Conservation (phyloP, 2,113 vertebrate genomes). For the Plecotus auritus region DNA sequence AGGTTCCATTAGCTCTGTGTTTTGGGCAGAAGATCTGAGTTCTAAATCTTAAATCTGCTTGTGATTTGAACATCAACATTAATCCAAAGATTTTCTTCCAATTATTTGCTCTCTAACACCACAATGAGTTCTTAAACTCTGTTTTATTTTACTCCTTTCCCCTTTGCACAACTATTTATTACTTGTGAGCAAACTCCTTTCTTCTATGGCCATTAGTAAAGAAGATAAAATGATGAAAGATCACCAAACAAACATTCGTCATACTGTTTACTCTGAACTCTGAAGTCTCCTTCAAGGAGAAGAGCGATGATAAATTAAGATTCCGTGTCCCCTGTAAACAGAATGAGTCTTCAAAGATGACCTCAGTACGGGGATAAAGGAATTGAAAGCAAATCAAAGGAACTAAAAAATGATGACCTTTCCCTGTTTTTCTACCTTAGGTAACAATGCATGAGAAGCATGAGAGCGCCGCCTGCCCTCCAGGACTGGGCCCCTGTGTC, state of each 20-base stretch:
- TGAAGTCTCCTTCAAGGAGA: conserved; percentile 10
- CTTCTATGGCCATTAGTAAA: background rate
- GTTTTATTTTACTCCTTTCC: background rate
- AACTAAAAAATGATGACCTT: background rate
- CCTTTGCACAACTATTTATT: background rate
- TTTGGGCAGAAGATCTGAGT: background rate
- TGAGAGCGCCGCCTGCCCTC: background rate
- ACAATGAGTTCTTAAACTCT: background rate
- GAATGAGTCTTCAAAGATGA: conserved; percentile 34
- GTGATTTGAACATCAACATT: background rate
- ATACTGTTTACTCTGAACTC: background rate
- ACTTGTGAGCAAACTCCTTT: background rate
- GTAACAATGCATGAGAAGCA: background rate
- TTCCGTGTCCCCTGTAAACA: background rate
- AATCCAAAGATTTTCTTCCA: background rate
- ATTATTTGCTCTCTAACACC: background rate
- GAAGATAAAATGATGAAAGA: conserved; percentile 14
- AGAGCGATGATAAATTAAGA: background rate
- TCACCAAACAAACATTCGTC: background rate
- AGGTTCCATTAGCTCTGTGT: background rate
- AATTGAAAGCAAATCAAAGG: conserved; percentile 42
- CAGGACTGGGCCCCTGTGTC: background rate
- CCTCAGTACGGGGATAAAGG: background rate
- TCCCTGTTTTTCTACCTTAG: conserved; percentile 41
- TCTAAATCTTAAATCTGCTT: background rate